Percentiles rank a stretch among this genome's conserved stretches.
Conservation (phyloP, 2,113 vertebrate species). For the Myotis lucifugus region DNA sequence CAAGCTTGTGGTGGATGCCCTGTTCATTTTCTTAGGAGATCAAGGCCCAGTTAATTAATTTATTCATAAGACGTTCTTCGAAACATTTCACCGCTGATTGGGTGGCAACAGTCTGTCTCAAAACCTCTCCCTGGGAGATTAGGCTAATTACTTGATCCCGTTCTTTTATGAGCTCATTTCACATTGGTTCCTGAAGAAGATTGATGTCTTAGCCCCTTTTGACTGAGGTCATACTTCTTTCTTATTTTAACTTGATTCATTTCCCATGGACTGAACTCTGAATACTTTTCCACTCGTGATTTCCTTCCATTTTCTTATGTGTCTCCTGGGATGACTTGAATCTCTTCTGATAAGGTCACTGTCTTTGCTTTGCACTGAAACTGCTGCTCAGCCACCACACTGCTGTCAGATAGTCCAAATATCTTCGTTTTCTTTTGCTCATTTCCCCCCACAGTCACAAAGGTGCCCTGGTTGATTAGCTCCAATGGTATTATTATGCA, state of each 20-base stretch:
- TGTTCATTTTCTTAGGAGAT: neutral
- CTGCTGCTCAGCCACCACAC: neutral
- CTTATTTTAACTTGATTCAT: neutral
- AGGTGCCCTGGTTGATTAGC: neutral
- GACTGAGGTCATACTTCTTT: neutral
- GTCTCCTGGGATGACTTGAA: neutral
- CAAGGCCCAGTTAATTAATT: neutral
- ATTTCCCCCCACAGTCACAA: neutral
- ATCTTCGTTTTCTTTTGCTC: neutral
- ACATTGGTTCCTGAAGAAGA: slow-evolving; percentile 10
- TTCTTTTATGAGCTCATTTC: neutral
- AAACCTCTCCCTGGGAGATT: neutral
- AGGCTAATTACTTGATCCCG: neutral
- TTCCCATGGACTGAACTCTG: neutral
- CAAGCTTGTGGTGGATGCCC: neutral
- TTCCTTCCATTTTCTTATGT: neutral
- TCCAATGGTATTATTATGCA: neutral
- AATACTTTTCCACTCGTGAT: neutral
- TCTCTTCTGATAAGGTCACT: neutral
- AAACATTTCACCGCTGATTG: neutral
- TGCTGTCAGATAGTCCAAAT: neutral
- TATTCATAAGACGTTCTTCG: neutral
- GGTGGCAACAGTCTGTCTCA: neutral
- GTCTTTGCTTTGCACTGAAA: neutral
- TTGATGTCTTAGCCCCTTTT: neutral